A percentile compares a stretch with the other conserved stretches of the same genome.
Evolutionary conservation across 2,113 vertebrate genomes (phyloP).

Genomic region (Oncorhynchus kisutch): DNA sequence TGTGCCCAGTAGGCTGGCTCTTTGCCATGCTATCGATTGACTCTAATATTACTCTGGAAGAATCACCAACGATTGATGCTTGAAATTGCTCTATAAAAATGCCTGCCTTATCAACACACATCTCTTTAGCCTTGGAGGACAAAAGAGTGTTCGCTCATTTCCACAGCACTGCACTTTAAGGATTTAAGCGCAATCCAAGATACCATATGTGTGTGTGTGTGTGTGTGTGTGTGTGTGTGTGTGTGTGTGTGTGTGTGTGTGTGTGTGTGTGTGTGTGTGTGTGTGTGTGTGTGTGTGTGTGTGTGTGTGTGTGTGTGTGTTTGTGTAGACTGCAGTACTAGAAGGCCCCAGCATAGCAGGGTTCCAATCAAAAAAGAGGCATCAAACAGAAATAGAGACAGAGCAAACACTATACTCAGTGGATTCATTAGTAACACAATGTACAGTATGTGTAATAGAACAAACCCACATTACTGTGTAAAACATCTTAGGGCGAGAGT

Average conservation of each 20-base stretch:
- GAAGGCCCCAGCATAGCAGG: no score
- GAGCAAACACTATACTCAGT: no score
- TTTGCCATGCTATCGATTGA: constrained; percentile 43
- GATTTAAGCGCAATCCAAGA: constrained; percentile 1
- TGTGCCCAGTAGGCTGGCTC: constrained; percentile 21
- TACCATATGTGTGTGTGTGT: constrained; percentile 15
- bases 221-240: not conserved
- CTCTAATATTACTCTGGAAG: constrained; percentile 58
- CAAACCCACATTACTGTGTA: no score
- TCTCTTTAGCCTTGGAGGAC: constrained; percentile 42
- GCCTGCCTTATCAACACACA: constrained; percentile 25
- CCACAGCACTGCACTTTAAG: constrained; percentile 28
- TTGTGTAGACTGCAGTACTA: not conserved
- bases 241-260: constrained; percentile 10
- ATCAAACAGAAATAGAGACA: no score
- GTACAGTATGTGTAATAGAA: no score
- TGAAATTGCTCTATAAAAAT: constrained; percentile 52
- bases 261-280: not conserved
- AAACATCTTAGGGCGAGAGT: no score
- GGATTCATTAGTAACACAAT: no score
- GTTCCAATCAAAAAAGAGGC: no score
- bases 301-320: constrained; percentile 3
- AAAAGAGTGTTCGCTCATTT: not conserved
- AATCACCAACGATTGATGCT: constrained; percentile 55
- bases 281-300: constrained; percentile 7